phyloP scores from a whole-genome alignment of 1,140 invertebrate species.

The Drosophila baimaii region DNA sequence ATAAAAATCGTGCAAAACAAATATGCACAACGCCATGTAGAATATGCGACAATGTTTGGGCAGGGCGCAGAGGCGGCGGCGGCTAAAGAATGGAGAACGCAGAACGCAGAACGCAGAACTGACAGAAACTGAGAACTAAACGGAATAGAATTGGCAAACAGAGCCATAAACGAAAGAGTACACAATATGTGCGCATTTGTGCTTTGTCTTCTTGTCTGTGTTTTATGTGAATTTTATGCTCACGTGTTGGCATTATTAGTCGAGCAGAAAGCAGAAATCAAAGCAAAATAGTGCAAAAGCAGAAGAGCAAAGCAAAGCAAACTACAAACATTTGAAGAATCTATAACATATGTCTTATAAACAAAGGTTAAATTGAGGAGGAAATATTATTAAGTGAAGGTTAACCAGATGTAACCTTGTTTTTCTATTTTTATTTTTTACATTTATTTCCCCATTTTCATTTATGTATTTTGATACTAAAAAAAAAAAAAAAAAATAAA shows the following conservation, averaged over 20 bases:
- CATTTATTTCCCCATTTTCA: too few species aligned
- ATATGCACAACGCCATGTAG: constrained; percentile 48
- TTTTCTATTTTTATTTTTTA: neutral
- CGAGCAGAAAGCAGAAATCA: constrained; percentile 19
- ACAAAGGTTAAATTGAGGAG: neutral
- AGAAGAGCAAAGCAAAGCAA: constrained; percentile 7
- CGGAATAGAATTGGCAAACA: constrained; percentile 61
- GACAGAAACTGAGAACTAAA: neutral
- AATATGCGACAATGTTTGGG: constrained; percentile 67
- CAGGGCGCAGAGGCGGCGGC: constrained; percentile 39
- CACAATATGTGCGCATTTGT: constrained; percentile 69
- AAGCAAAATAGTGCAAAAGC: constrained; percentile 9
- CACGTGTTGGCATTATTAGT: constrained; percentile 64
- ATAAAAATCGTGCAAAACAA: constrained; percentile 60
- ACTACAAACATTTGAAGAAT: neutral
- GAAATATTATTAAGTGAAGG: neutral
- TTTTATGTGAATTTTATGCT: constrained; percentile 75
- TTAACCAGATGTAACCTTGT: neutral
- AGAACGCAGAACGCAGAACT: constrained; percentile 8
- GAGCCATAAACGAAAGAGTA: constrained; percentile 50
- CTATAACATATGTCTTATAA: constrained; percentile 1
- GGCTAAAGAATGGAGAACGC: constrained; percentile 17
- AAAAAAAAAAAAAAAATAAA: too few species aligned
- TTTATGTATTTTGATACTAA: too few species aligned
- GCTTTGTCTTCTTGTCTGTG: constrained; percentile 43